Conservation (phyloP, 2,113 vertebrate species). For the Asarcornis scutulata region DNA sequence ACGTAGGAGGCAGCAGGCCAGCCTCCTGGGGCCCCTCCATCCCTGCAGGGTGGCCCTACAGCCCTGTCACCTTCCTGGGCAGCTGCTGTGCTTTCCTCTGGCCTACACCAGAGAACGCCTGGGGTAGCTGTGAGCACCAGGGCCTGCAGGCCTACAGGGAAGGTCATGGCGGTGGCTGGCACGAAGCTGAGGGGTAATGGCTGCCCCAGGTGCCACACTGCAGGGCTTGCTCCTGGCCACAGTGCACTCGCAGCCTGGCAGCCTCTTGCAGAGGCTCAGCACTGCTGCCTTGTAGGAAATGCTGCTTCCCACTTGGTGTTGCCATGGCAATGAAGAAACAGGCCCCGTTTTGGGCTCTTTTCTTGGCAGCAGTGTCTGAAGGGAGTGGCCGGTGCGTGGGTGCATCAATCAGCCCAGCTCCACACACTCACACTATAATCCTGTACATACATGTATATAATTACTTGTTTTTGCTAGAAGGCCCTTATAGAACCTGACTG, state of each 20-base stretch:
- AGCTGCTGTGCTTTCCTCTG: rapidly evolving
- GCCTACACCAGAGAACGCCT: rapidly evolving
- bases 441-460: rapidly evolving
- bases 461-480: not conserved
- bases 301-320: not conserved
- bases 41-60: not conserved
- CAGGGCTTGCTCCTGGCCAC: not conserved
- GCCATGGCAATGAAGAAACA: constrained; percentile 35
- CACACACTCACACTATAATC: not conserved
- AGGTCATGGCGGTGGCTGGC: rapidly evolving
- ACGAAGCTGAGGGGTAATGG: not conserved
- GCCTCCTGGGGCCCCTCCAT: not conserved
- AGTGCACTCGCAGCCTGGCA: rapidly evolving
- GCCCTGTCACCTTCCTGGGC: not conserved
- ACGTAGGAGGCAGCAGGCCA: not conserved
- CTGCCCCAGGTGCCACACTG: rapidly evolving
- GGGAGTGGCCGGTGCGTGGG: constrained; percentile 32
- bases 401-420: constrained; percentile 10
- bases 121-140: not conserved
- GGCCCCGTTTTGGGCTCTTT: not conserved
- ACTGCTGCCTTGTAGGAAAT: not conserved
- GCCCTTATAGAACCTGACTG: not conserved
- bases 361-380: constrained; percentile 33
- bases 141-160: rapidly evolving
- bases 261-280: not conserved